phyloP scores from a whole-genome alignment of 2,888 invertebrate genomes.

The Leptinotarsa rubiginosa region DNA sequence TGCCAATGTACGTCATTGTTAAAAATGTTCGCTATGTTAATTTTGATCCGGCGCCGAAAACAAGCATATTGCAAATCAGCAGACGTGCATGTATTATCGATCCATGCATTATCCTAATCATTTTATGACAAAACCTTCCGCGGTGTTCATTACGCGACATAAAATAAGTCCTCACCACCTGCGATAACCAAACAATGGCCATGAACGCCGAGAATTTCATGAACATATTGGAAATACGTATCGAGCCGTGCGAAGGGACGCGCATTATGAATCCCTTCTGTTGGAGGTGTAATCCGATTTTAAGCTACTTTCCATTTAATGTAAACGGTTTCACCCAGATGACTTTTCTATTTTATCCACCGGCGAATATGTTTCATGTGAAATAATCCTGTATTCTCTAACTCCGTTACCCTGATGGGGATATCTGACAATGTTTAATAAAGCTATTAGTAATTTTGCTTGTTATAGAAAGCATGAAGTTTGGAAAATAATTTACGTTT shows the following conservation, averaged over 20 bases:
- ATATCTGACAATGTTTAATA: neutral
- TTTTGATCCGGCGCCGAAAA: neutral
- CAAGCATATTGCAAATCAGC: neutral
- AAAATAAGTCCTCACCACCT: neutral
- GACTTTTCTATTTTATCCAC: neutral
- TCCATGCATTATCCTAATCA: slow-evolving; percentile 8
- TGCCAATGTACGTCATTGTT: too few species aligned
- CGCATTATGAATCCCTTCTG: neutral
- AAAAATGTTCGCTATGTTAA: too few species aligned
- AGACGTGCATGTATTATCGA: neutral
- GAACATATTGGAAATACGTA: neutral
- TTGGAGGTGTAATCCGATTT: neutral
- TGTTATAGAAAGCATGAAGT: too few species aligned
- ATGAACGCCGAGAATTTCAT: slow-evolving; percentile 2
- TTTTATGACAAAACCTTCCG: slow-evolving; percentile 4
- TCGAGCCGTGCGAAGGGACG: neutral
- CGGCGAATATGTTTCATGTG: too few species aligned
- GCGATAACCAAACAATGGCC: slow-evolving; percentile 1
- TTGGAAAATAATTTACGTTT: too few species aligned
- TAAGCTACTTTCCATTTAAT: neutral
- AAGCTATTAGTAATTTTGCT: too few species aligned
- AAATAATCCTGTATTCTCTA: too few species aligned
- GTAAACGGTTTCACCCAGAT: neutral
- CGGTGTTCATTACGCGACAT: neutral
- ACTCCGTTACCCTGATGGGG: too few species aligned